These are phyloP conservation scores for Rhynchotus rufescens DNA, from an alignment of 2,797 vertebrate species.

Conservation along the genomic window DNA sequence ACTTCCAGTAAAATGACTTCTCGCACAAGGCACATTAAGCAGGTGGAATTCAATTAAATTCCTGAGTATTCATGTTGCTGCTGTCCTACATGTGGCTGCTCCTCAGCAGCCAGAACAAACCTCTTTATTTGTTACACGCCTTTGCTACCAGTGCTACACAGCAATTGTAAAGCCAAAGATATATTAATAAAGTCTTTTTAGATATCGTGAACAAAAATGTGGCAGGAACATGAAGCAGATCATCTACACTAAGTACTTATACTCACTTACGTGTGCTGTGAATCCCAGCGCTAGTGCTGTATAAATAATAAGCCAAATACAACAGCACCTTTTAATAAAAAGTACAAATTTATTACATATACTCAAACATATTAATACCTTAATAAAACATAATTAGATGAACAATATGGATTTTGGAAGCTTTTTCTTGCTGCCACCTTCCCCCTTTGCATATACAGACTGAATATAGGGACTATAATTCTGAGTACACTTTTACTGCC, in stretches of 20 bases:
- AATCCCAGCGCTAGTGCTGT: neutral
- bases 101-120: neutral
- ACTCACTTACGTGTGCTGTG: neutral
- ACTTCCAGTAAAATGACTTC: neutral
- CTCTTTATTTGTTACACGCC: neutral
- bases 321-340: neutral
- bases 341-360: neutral
- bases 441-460: neutral
- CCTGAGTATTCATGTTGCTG: neutral
- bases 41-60: neutral
- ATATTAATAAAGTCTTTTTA: neutral
- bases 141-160: neutral
- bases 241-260: neutral
- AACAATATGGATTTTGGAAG: neutral
- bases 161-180: neutral
- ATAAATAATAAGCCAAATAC: neutral
- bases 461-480: neutral
- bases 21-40: neutral
- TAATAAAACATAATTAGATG: neutral
- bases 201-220: neutral
- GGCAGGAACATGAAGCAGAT: neutral
- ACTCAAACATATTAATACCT: neutral
- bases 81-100: neutral
- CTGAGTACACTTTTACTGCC: neutral
- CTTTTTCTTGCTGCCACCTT: neutral